Evolutionary conservation across 2,888 invertebrate genomes (phyloP), one percentile per base, ranked within the genome.

Genomic region (Clostera curtula): DNA sequence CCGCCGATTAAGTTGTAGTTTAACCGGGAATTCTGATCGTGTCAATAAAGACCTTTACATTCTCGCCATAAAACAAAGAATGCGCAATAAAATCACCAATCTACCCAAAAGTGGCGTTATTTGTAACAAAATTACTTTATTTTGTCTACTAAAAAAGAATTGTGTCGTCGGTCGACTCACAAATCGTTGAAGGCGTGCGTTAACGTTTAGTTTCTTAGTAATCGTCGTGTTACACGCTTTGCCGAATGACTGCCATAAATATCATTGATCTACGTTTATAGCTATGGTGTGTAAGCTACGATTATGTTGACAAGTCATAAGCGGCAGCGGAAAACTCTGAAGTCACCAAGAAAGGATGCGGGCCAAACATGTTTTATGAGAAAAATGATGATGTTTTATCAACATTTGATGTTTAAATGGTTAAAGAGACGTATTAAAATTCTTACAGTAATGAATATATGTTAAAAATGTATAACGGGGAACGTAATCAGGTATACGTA

Each of bases 251-350:
- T 68, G 56, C 62, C 59, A 74, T 75, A 77, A 77, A 77, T 76
- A 71, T 76, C 74, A 59, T 64, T 77, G 77, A 77, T 71, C 61
- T 68, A 76, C 62, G 73, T 57, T 76, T 69, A 76, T 72, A 53
- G 70, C 61, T 46, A 39, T 31, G 44, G 40, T 38, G 42, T 31
- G 35, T 39, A 42, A 45, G 34, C 36, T 39, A 44, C 31, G 34
- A 31, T 23, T 15, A 23, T 2, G 23, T 27, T 24, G 9, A 6
- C 26, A 34, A 40, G 36, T 20, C 16, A 12, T 6, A 7, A 35
- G 42, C 36, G 42, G 16, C 14, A 41, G 43, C 35, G 43, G 21
- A n/a, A n/a, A n/a, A n/a, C n/a, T n/a, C n/a, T n/a, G n/a, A n/a
- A n/a, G n/a, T n/a, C n/a, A n/a, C n/a, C n/a, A n/a, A n/a, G n/a